A percentile compares a stretch with the other conserved stretches of the same genome.
These are phyloP conservation scores for Trachelus iudaicus DNA, from an alignment of 2,888 invertebrate species.

Conservation along the genomic window DNA sequence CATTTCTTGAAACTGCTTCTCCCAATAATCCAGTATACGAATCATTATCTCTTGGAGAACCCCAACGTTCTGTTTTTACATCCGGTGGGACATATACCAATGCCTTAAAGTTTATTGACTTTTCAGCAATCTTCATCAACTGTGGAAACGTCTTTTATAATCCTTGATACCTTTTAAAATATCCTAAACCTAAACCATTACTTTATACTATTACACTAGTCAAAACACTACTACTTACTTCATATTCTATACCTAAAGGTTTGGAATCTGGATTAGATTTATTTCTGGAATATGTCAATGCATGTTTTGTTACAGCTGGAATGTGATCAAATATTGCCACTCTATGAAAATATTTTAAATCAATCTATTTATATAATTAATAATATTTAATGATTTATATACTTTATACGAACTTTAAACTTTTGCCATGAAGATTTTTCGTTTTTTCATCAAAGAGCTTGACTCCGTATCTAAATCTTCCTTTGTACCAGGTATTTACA, in stretches of 20 bases:
- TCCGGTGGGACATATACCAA: constrained; percentile 75
- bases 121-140: constrained; percentile 74
- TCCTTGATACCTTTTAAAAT: not conserved
- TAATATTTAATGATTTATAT: constrained; percentile 15
- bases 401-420: constrained; percentile 47
- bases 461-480: constrained; percentile 69
- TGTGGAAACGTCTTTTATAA: constrained; percentile 55
- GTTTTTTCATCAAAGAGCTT: constrained; percentile 63
- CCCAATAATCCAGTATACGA: constrained; percentile 79
- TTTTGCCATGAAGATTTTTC: constrained; percentile 54
- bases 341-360: constrained; percentile 50
- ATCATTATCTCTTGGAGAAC: constrained; percentile 72
- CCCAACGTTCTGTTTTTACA: constrained; percentile 76
- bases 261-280: constrained; percentile 18
- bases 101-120: constrained; percentile 77
- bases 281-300: constrained; percentile 44
- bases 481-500: constrained; percentile 76
- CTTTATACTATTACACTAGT: not conserved
- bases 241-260: constrained; percentile 74
- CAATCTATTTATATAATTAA: not conserved
- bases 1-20: constrained; percentile 76
- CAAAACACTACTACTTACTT: constrained; percentile 64
- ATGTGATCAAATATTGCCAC: constrained; percentile 77
- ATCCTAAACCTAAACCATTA: not conserved
- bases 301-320: constrained; percentile 71